phyloP scores from a whole-genome alignment of 2,113 vertebrate species.

The Chaenogobius annularis region DNA sequence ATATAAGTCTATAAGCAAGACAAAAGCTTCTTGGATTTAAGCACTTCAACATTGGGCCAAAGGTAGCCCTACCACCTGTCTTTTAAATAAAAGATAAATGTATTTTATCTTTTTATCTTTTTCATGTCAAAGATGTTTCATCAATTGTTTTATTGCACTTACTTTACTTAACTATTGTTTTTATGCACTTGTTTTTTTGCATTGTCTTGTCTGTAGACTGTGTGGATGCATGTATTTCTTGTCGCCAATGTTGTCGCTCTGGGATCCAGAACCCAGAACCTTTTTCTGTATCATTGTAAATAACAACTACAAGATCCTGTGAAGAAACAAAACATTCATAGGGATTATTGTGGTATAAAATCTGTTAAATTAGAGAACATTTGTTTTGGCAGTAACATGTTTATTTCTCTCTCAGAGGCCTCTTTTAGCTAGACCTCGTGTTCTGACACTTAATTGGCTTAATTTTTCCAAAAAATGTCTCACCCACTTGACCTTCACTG shows the following conservation, averaged over 20 bases:
- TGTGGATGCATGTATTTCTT: too few relatives aligned
- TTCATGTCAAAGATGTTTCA: too few relatives aligned
- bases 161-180: too few relatives aligned
- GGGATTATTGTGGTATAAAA: background rate
- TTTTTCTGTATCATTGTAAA: background rate
- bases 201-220: too few relatives aligned
- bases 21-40: background rate
- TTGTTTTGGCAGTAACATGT: background rate
- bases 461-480: background rate
- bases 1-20: background rate
- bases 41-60: background rate
- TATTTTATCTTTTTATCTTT: too few relatives aligned
- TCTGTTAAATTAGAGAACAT: background rate
- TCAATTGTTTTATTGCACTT: too few relatives aligned
- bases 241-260: too few relatives aligned
- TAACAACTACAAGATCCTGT: background rate
- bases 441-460: constrained; percentile 8
- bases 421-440: background rate
- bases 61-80: too few relatives aligned
- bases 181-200: too few relatives aligned
- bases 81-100: too few relatives aligned
- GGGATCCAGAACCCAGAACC: too few relatives aligned
- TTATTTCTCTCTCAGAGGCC: background rate
- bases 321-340: background rate
- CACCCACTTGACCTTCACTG: constrained; percentile 6